Base-by-base conservation (phyloP, 2,888 invertebrate genomes). In the Pseudococcus longispinus region DNA sequence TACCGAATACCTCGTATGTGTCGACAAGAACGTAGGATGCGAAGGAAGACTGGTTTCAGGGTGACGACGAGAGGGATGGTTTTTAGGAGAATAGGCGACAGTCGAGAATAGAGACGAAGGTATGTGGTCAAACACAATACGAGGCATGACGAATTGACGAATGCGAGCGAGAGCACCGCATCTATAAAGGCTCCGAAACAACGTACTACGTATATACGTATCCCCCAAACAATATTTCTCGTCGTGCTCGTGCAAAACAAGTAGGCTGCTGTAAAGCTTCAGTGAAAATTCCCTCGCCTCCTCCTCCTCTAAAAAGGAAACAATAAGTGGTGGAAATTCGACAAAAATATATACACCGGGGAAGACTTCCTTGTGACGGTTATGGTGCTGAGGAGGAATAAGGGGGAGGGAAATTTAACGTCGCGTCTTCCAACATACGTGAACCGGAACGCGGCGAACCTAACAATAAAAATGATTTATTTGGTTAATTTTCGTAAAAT, bases 391-490 rank as follows among this genome's bases (percentile, higher is more conserved):
- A 3, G n/a, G 18, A 51, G 11, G 11, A 37, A 37, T 8, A 46
- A 46, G n/a, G 2, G 51, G 13, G n/a, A n/a, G 70, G 29, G 18
- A 70, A 70, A 70, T 70, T 70, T 70, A 70, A 70, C 70, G 70
- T 70, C 70, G 70, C 70, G n/a, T 70, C 70, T 26, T 70, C 70
- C 29, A 70, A 70, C 70, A 70, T 70, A 70, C 70, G 70, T 70
- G 70, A 70, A 70, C 70, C 70, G 70, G 70, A 70, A 70, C 70
- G 29, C 70, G 29, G 29, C 70, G 29, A 70, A 70, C 26, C 29
- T 29, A 70, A 70, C 70, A 70, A 70, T 70, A 70, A 70, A 70
- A 70, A 70, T 70, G 70, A 70, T 70, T 70, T 70, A 70, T 70
- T 70, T 15, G 70, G 29, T 29, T 70, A 70, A 70, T 70, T 70